Evolutionary conservation across 1,140 invertebrate genomes (phyloP).

Genomic region (Drosophila takahashii): DNA sequence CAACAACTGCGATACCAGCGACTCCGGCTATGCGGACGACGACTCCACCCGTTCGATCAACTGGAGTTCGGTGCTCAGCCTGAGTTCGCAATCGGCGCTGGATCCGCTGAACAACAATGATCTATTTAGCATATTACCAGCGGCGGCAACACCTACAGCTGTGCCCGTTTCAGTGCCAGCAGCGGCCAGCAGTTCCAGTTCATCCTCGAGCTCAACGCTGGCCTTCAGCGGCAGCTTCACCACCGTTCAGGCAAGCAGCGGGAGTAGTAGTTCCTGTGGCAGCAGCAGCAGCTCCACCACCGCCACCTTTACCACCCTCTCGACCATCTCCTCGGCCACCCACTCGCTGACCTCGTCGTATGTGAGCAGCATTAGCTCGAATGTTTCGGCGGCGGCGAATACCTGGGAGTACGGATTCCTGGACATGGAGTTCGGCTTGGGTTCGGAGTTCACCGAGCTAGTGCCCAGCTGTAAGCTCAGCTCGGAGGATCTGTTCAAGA

Average conservation of each 20-base stretch:
- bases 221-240: conserved; percentile 79
- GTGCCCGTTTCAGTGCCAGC: conserved; percentile 65
- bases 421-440: conserved; percentile 86
- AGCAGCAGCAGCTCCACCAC: conserved; percentile 57
- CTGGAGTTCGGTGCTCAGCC: conserved; percentile 95
- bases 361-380: conserved; percentile 76
- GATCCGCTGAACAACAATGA: conserved; percentile 93
- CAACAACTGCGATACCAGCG: conserved; percentile 85
- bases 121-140: conserved; percentile 86
- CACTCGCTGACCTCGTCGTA: conserved; percentile 80
- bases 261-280: conserved; percentile 10
- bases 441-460: conserved; percentile 86
- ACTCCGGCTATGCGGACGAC: conserved; percentile 92
- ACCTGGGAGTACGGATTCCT: conserved; percentile 85
- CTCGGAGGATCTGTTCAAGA: conserved; percentile 88
- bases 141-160: conserved; percentile 72
- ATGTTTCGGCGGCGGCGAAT: conserved; percentile 64
- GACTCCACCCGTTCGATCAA: conserved; percentile 92
- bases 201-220: conserved; percentile 42
- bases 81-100: conserved; percentile 92
- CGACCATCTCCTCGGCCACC: conserved; percentile 78
- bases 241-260: conserved; percentile 47
- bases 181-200: conserved; percentile 28
- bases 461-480: conserved; percentile 88
- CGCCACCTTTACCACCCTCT: conserved; percentile 77